phyloP scores from a whole-genome alignment of 2,113 vertebrate species.

The Puffinus mauretanicus region DNA sequence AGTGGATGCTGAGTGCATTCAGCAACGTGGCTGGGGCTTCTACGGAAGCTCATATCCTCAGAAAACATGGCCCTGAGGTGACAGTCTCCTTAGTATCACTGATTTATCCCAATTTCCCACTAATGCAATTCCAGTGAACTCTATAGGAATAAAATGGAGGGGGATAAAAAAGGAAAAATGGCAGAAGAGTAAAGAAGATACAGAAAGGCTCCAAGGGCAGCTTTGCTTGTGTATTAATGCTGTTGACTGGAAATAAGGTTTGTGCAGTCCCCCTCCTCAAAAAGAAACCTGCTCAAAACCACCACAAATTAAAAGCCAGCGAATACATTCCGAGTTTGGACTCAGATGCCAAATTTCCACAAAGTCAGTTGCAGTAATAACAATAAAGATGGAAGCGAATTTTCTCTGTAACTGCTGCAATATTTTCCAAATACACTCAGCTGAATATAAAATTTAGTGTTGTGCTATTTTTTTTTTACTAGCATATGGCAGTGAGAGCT shows the following conservation, averaged over 20 bases:
- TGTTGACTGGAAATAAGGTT: background rate
- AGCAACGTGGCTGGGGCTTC: background rate
- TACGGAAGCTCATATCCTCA: background rate
- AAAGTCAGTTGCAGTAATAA: background rate
- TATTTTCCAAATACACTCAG: background rate
- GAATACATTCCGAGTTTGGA: background rate
- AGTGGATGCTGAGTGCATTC: background rate
- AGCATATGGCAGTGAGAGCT: background rate
- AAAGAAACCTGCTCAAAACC: background rate
- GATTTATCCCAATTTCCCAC: background rate
- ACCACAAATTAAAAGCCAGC: background rate
- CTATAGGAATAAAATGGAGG: background rate
- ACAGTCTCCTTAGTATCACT: background rate
- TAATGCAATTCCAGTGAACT: background rate
- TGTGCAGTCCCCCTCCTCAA: background rate
- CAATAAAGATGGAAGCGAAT: background rate
- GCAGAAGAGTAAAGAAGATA: background rate
- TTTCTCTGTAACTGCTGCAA: background rate
- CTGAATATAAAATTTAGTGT: background rate
- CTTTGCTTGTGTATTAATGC: background rate
- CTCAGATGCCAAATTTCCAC: background rate
- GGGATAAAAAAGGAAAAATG: background rate
- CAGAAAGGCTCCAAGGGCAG: background rate
- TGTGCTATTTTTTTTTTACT: background rate
- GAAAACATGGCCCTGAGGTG: background rate